phyloP scores from a whole-genome alignment of 2,797 vertebrate genomes.

The Macroramphosus scolopax region DNA sequence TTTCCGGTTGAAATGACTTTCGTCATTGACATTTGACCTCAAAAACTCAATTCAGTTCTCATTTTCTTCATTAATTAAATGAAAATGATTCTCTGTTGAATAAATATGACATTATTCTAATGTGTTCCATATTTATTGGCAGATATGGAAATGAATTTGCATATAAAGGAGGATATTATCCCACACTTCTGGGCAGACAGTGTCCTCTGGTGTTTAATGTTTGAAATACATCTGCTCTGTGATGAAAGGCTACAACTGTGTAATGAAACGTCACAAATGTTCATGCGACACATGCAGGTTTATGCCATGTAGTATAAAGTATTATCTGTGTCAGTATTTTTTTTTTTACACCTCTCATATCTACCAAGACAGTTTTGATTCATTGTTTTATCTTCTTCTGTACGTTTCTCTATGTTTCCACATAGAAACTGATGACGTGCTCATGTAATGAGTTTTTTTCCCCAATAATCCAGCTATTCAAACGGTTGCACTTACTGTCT shows the following conservation, averaged over 20 bases:
- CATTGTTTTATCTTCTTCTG: too few species aligned
- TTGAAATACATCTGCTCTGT: slow-evolving; percentile 12
- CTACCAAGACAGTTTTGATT: background rate
- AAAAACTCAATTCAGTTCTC: background rate
- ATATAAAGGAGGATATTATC: too few species aligned
- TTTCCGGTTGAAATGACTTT: background rate
- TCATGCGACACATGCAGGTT: slow-evolving; percentile 2
- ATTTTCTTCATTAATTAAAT: too few species aligned
- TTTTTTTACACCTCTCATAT: background rate
- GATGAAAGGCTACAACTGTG: slow-evolving; percentile 36
- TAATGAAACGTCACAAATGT: slow-evolving; percentile 1
- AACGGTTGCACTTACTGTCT: background rate
- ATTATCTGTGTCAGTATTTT: background rate
- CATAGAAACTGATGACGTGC: background rate
- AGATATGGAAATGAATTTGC: too few species aligned
- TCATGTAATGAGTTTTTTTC: background rate
- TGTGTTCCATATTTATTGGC: too few species aligned
- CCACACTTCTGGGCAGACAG: slow-evolving; percentile 45
- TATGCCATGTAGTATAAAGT: background rate
- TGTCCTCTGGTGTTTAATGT: slow-evolving; percentile 49
- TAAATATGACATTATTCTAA: too few species aligned
- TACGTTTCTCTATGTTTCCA: background rate
- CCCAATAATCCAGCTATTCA: background rate
- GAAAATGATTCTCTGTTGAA: too few species aligned
- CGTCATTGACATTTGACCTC: background rate